Evolutionary conservation across 1,140 invertebrate genomes (phyloP), one percentile per base, ranked within the genome.

Genomic region (Trichonephila inaurata): DNA sequence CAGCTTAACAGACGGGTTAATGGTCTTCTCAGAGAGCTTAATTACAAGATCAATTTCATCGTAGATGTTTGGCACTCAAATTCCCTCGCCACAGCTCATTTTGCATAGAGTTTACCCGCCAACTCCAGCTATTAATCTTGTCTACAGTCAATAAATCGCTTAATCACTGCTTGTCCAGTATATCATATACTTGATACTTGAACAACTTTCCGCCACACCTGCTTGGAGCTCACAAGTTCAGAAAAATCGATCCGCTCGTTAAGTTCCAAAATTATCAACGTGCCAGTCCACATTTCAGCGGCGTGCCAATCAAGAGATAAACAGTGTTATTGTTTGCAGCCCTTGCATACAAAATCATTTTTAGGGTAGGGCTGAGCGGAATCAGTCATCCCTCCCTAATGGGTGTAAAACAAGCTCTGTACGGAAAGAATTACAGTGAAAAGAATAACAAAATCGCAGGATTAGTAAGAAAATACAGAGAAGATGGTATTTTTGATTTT

Each of bases 131-230:
- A 91, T 91, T 83, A 82, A 91, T 91, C 72, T 91, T 91, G 60
- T 64, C 77, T 62, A 83, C 60, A 83, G 89, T 91, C 89, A 83
- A 91, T 91, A 91, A 91, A 83, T 77, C 77, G 89, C 81, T 91
- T 91, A 91, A 91, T 91, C 77, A 91, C 77, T 33, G 89, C 89
- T 83, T 82, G 72, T 83, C 89, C 77, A 82, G 24, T 91, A 28
- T 64, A 91, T 91, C 89, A 91, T 62, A 91, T 60, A 90, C 58
- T 90, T 81, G 69, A 90, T 91, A 91, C 81, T 83, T 82, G 77
- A 82, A 64, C 72, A 82, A 82, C 58, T 91, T 61, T 83, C 61
- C 69, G 77, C 44, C 89, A 83, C 89, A 91, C 72, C 89, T 91
- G 89, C 89, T 44, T 61, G 44, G 61, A 91, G 89, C 81, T 82